These are phyloP conservation scores for Quadroppia sp. DNA, from an alignment of 2,888 invertebrate species.

Conservation along the genomic window DNA sequence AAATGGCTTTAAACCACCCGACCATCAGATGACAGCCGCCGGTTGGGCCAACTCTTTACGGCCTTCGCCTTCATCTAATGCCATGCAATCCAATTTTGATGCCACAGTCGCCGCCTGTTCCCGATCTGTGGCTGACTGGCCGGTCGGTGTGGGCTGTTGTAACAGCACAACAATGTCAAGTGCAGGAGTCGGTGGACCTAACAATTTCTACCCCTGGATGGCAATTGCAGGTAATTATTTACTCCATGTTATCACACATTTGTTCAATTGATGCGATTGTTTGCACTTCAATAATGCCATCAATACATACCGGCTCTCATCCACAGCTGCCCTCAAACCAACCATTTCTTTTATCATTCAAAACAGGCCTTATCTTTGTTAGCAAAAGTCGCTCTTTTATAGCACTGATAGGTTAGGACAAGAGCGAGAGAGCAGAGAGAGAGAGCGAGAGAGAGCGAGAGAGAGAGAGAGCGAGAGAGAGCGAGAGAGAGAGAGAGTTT, in stretches of 20 bases:
- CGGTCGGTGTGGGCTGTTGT: constrained; percentile 58
- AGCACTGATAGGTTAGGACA: not conserved
- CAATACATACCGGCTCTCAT: not conserved
- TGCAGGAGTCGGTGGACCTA: constrained; percentile 70
- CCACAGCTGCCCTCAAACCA: not conserved
- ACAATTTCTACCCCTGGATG: constrained; percentile 98
- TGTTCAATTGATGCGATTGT: not conserved
- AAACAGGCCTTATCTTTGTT: constrained; percentile 6
- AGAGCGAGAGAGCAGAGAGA: not conserved
- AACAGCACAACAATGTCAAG: constrained; percentile 45
- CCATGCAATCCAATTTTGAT: constrained; percentile 44
- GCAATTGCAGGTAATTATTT: constrained; percentile 87
- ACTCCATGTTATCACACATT: not conserved
- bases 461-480: not conserved
- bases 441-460: constrained; percentile 24
- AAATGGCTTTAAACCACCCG: constrained; percentile 47
- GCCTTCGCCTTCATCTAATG: constrained; percentile 42
- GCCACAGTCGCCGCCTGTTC: constrained; percentile 45
- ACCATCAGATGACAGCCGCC: constrained; percentile 45
- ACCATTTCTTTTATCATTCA: constrained; percentile 19
- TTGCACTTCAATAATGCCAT: not conserved
- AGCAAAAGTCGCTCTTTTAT: constrained; percentile 2
- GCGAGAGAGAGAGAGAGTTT: constrained; percentile 39
- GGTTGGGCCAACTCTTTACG: constrained; percentile 42
- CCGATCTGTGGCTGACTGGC: constrained; percentile 43